Base-by-base conservation (phyloP, 2,797 vertebrate species). In the Gymnothorax reevesii region DNA sequence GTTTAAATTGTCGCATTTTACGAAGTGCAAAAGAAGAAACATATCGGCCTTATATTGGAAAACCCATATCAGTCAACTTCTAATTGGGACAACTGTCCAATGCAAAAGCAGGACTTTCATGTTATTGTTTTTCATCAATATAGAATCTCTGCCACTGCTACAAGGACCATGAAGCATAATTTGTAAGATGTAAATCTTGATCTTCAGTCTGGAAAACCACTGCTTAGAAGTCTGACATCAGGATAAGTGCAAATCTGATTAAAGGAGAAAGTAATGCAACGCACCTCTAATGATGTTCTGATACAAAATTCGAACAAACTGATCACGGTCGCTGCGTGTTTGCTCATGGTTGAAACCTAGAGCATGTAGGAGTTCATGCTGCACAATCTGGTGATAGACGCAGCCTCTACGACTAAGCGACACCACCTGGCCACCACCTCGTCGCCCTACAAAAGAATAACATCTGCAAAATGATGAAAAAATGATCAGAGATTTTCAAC, bases 301-400 rank as follows among this genome's bases (percentile, higher is more conserved):
- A 8, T 82, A 84, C 17, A 89, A 10, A 57, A 89, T 85, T 6
- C 87, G 91, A 0, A 96, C 92, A 27, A 94, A 55, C 5, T 3
- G 0, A 84, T 95, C 93, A 12, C 95, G 91, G 91, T 96, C 95
- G 0, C 94, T 95, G 0, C 95, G 93, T 4, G 93, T 95, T 91
- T 96, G 95, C n/a, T 96, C 95, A 0, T 96, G 95, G 92, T 95
- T 87, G 73, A 96, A 96, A 64, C 95, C 95, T 89, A 96, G 89
- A 0, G 95, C 94, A 0, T 96, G 95, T 3, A 95, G 92, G 57
- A 96, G 42, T 92, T 96, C 95, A 3, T 96, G 95, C 25, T 96
- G 95, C 82, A 95, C 60, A 2, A 90, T 17, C 0, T 88, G 75
- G 0, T 0, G 12, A 88, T 87, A 94, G 62, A 95, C 89, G 85